A percentile compares a stretch with the other conserved stretches of the same genome.
These are phyloP conservation scores for Ridgeia piscesae DNA, from an alignment of 1,140 invertebrate species.

Conservation along the genomic window DNA sequence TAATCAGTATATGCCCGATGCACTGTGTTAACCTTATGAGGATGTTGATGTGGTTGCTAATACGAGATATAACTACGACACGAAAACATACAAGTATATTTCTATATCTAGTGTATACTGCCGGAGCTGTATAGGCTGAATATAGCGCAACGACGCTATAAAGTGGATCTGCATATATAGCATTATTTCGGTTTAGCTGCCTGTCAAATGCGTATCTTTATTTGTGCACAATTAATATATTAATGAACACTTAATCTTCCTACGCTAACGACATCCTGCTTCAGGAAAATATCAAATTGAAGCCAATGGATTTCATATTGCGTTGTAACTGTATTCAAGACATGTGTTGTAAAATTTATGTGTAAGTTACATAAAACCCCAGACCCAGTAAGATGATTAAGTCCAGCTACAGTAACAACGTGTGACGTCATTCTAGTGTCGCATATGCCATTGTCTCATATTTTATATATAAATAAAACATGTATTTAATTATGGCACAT, in stretches of 20 bases:
- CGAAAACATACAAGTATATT: not conserved
- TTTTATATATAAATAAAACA: not conserved
- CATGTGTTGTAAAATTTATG: not conserved
- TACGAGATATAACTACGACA: not conserved
- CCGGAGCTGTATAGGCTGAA: not conserved
- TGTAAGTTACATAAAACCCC: not conserved
- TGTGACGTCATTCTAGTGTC: not conserved
- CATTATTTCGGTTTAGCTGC: not conserved
- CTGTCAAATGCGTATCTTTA: not conserved
- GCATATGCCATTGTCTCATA: not conserved
- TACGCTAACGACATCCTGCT: not conserved
- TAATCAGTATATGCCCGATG: not conserved
- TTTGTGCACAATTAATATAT: not conserved
- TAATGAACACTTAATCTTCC: not conserved
- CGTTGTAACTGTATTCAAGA: not conserved
- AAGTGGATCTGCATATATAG: not conserved
- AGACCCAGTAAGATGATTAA: not conserved
- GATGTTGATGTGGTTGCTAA: not conserved
- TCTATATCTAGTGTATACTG: not conserved
- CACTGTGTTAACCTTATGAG: not conserved
- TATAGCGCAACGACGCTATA: not conserved
- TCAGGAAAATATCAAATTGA: not conserved
- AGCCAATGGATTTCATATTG: too few species aligned
- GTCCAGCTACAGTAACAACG: not conserved
- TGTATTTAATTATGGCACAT: not conserved